Evolutionary conservation across 2,113 vertebrate species (phyloP).

Genomic region (Pygoscelis antarcticus): DNA sequence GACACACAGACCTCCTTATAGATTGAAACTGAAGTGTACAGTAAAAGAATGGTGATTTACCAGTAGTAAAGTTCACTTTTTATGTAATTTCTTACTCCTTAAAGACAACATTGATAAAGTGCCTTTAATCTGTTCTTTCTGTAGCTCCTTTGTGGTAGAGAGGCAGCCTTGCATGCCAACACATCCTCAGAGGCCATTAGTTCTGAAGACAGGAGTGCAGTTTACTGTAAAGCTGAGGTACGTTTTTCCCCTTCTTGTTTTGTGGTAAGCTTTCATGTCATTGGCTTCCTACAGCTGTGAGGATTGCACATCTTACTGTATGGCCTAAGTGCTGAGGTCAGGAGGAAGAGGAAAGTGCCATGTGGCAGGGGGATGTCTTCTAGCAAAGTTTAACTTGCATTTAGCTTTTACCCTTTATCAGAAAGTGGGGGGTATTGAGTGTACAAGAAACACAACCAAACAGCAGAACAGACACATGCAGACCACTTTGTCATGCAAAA

Average conservation of each 20-base stretch:
- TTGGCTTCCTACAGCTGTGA: not conserved
- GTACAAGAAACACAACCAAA: not conserved
- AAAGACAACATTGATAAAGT: not conserved
- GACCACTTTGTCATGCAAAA: not conserved
- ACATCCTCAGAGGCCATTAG: slow-evolving; percentile 92
- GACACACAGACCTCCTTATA: not conserved
- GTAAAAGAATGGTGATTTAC: not conserved
- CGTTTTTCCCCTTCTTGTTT: not conserved
- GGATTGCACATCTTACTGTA: not conserved
- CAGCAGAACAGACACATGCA: not conserved
- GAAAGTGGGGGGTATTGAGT: not conserved
- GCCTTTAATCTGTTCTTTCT: not conserved
- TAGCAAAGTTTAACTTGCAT: not conserved
- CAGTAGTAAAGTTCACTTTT: not conserved
- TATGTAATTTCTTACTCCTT: not conserved
- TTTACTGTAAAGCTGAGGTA: slow-evolving; percentile 95
- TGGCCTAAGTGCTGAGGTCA: not conserved
- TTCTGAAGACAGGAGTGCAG: slow-evolving; percentile 93
- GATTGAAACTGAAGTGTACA: not conserved
- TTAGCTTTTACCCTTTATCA: not conserved
- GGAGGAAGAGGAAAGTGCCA: not conserved
- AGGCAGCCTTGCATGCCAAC: slow-evolving; percentile 98
- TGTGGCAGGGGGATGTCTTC: not conserved
- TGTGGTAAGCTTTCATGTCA: not conserved
- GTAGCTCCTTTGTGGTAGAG: slow-evolving; percentile 93